Evolutionary conservation across 1,140 invertebrate species (phyloP), one percentile per base, ranked within the genome.

Genomic region (Diabrotica virgifera): DNA sequence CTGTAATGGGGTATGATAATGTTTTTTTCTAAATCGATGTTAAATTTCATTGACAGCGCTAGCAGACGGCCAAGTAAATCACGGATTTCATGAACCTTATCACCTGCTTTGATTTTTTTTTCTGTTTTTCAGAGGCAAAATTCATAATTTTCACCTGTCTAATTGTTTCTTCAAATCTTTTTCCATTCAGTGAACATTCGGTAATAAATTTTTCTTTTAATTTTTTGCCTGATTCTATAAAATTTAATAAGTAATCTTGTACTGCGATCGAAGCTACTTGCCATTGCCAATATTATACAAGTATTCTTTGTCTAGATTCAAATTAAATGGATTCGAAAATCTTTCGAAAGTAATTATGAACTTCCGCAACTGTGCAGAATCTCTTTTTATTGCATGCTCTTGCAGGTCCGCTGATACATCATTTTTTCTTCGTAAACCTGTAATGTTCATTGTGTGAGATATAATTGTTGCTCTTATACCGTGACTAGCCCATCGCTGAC

Each of bases 61-160:
- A 73, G 52, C 63, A 72, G 59, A 36, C 62, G 63, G 14, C 69
- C 68, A 63, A 73, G 70, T 62, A 74, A 73, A 74, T 76, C 71
- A 40, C 70, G 67, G 53, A 75, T 66, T 65, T 73, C 70, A 58
- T 64, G 51, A 60, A 68, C 65, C 57, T 74, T 73, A 58, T 55
- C 55, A 64, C 66, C 70, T 50, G 59, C 50, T 62, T 64, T 57
- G 14, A 8, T 57, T 57, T 38, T n/a, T n/a, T n/a, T n/a, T n/a
- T n/a, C n/a, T n/a, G n/a, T n/a, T n/a, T 36, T 57, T 65, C 13
- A 64, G 64, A 55, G 50, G 54, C 11, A 60, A 67, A 70, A 64
- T 63, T 70, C 24, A 62, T 51, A 0, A 70, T 70, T 59, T 64
- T 60, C 13, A 59, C 62, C 55, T 62, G 53, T 68, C 60, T 50